Conservation (phyloP, 2,113 vertebrate species). For the Trichechus manatus region DNA sequence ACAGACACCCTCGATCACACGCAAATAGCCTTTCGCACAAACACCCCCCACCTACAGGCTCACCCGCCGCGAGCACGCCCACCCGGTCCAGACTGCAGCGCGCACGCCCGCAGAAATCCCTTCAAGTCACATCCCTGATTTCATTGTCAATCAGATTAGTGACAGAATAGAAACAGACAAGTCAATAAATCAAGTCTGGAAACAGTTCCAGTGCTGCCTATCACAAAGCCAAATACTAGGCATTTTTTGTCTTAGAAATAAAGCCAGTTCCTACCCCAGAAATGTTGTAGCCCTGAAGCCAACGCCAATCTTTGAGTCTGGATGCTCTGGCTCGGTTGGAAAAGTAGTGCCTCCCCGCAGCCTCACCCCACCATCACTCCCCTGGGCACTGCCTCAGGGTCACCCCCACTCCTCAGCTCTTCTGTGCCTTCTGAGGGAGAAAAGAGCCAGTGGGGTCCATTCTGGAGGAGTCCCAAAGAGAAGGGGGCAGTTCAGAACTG, state of each 20-base stretch:
- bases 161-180: slow-evolving; percentile 79
- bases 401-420: background rate
- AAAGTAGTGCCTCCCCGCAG: background rate
- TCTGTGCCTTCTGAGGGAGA: background rate
- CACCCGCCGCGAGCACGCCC: background rate
- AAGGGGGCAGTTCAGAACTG: background rate
- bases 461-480: background rate
- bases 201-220: slow-evolving; percentile 47
- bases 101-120: background rate
- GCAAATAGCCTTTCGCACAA: background rate
- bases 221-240: slow-evolving; percentile 6
- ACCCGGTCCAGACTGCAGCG: background rate
- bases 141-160: slow-evolving; percentile 75
- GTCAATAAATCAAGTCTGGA: slow-evolving; percentile 80
- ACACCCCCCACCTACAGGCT: background rate
- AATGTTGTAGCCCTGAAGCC: slow-evolving; percentile 27
- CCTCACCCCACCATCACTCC: background rate
- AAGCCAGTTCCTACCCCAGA: slow-evolving; percentile 37
- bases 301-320: background rate
- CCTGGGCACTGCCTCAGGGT: background rate
- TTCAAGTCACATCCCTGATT: slow-evolving; percentile 35
- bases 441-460: background rate
- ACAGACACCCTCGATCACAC: background rate
- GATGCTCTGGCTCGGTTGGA: background rate
- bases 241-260: slow-evolving; percentile 56